phyloP scores from a whole-genome alignment of 2,888 invertebrate genomes.

The Eristalis intricaria region DNA sequence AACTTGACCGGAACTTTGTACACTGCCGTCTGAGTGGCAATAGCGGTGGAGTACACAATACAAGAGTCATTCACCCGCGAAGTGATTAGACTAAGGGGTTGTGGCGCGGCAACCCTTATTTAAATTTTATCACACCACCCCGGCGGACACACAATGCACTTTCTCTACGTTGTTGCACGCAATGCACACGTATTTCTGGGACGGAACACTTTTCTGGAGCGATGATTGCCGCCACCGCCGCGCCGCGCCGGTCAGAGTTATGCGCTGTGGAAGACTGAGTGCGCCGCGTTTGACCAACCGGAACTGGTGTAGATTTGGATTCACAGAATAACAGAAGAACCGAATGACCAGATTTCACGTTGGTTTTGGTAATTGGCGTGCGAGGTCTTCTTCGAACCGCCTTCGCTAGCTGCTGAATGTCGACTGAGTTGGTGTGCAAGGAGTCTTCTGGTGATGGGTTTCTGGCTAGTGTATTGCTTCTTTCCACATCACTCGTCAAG shows the following conservation, averaged over 20 bases:
- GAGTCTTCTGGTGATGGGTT: slow-evolving; percentile 17
- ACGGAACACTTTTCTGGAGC: slow-evolving; percentile 47
- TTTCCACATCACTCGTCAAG: slow-evolving; percentile 82
- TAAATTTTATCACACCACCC: slow-evolving; percentile 32
- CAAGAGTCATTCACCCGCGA: slow-evolving; percentile 63
- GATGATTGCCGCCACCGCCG: background rate
- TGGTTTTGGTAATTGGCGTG: background rate
- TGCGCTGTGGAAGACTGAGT: slow-evolving; percentile 34
- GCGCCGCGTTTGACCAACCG: slow-evolving; percentile 58
- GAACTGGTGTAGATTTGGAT: slow-evolving; percentile 43
- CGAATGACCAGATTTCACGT: slow-evolving; percentile 6
- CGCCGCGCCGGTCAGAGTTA: slow-evolving; percentile 15
- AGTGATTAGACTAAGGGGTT: slow-evolving; percentile 42
- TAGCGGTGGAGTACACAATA: background rate
- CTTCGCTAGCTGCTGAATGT: slow-evolving; percentile 74
- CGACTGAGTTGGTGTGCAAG: slow-evolving; percentile 74
- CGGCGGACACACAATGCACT: slow-evolving; percentile 57
- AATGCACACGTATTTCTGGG: slow-evolving; percentile 58
- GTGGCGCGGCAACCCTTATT: slow-evolving; percentile 43
- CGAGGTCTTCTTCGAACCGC: slow-evolving; percentile 51
- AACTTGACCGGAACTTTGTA: slow-evolving; percentile 67
- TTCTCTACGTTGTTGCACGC: slow-evolving; percentile 61
- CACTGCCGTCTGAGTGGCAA: background rate
- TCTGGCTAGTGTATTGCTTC: slow-evolving; percentile 50
- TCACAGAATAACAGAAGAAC: slow-evolving; percentile 6